Evolutionary conservation across 2,797 vertebrate species (phyloP).

Genomic region (Stomatorhinus walkeri): DNA sequence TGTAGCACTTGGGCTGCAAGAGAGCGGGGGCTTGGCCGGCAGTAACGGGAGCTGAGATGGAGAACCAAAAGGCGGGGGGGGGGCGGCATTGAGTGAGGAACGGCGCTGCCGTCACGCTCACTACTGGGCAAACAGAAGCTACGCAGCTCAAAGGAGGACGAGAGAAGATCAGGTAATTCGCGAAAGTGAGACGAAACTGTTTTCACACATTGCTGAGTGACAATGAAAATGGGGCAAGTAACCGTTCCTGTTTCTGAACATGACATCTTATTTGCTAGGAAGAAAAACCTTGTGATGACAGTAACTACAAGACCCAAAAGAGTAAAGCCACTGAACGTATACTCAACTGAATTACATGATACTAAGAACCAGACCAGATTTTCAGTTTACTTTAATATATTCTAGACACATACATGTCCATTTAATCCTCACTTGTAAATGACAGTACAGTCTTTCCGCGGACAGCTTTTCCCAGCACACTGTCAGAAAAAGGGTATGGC

Average conservation of each 20-base stretch:
- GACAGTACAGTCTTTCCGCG: neutral
- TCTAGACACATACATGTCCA: neutral
- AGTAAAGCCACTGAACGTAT: neutral
- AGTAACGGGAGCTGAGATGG: neutral
- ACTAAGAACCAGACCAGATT: neutral
- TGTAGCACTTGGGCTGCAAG: slow-evolving; percentile 41
- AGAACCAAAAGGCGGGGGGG: neutral
- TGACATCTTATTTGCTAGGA: neutral
- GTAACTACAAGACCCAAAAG: neutral
- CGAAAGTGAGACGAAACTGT: neutral
- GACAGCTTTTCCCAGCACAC: neutral
- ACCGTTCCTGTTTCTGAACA: neutral
- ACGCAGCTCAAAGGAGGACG: too few species aligned
- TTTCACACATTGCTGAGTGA: neutral
- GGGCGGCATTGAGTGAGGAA: neutral
- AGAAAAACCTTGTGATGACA: neutral
- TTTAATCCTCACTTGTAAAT: neutral
- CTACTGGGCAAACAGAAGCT: too few species aligned
- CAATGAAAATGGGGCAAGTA: neutral
- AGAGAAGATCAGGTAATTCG: neutral
- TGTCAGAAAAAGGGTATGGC: neutral
- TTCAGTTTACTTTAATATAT: neutral
- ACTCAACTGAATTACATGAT: neutral
- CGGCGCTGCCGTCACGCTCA: neutral
- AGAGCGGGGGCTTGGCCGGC: slow-evolving; percentile 38